These are phyloP conservation scores for Pionites leucogaster DNA, from an alignment of 2,113 vertebrate species.

Conservation along the genomic window DNA sequence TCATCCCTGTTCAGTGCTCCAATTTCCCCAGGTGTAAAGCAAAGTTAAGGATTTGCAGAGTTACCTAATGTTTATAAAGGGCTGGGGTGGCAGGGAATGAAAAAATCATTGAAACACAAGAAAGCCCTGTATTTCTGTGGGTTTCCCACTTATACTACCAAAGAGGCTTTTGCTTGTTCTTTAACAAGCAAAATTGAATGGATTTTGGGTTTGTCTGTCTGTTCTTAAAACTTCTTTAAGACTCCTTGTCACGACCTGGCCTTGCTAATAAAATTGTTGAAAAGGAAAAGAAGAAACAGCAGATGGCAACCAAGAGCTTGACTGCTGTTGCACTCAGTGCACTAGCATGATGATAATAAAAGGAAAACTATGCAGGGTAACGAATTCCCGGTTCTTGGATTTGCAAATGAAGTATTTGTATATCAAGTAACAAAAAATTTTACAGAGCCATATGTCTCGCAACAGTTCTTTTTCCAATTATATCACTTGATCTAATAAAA, in stretches of 20 bases:
- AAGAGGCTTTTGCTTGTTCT: neutral
- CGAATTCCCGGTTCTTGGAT: neutral
- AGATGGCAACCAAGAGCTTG: constrained; percentile 61
- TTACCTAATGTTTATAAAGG: neutral
- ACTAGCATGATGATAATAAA: neutral
- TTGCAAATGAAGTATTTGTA: neutral
- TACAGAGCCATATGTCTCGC: neutral
- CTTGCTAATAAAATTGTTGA: neutral
- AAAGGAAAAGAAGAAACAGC: neutral
- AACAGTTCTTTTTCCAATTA: neutral
- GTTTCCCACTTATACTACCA: neutral
- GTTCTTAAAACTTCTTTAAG: neutral
- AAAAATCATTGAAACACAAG: neutral
- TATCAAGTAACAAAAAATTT: neutral
- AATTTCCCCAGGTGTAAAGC: neutral
- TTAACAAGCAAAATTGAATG: neutral
- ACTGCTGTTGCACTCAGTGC: neutral
- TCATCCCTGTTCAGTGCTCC: neutral
- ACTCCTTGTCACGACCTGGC: neutral
- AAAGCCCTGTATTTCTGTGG: neutral
- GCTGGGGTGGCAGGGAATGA: neutral
- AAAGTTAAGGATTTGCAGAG: constrained; percentile 10
- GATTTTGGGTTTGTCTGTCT: neutral
- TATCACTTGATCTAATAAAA: neutral
- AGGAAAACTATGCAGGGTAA: neutral